Evolutionary conservation across 2,113 vertebrate genomes (phyloP).

Genomic region (Oreocharis arfaki): DNA sequence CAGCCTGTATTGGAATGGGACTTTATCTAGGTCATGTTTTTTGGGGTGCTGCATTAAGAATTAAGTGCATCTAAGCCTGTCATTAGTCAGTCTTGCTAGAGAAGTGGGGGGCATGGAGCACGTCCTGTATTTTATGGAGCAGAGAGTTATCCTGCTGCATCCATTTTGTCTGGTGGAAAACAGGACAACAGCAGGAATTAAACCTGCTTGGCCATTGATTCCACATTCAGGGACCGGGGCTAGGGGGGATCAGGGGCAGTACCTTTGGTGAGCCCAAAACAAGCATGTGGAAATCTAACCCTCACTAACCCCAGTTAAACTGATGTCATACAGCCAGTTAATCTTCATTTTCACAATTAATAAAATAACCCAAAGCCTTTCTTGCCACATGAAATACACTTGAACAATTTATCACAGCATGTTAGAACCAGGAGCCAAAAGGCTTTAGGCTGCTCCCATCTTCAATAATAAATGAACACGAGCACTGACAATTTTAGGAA

Average conservation of each 20-base stretch:
- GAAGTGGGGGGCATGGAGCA: neutral
- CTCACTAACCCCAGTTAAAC: neutral
- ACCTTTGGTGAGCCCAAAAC: neutral
- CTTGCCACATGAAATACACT: neutral
- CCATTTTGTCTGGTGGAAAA: neutral
- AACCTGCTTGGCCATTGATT: neutral
- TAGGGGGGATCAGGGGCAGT: neutral
- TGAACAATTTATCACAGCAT: neutral
- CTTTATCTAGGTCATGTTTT: neutral
- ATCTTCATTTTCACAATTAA: conserved; percentile 7
- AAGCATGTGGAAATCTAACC: neutral
- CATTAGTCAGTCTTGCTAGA: neutral
- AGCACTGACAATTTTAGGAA: neutral
- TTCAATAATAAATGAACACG: neutral
- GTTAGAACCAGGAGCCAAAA: neutral
- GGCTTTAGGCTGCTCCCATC: neutral
- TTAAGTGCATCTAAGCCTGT: neutral
- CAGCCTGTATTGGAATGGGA: neutral
- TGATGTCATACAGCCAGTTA: neutral
- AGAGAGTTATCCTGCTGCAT: neutral
- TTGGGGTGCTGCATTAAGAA: neutral
- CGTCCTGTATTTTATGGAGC: neutral
- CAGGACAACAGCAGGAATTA: neutral
- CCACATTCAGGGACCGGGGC: neutral
- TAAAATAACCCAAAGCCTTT: neutral